Evolutionary conservation across 2,888 invertebrate species (phyloP), one percentile per base, ranked within the genome.

Genomic region (Parasteatoda lunata): DNA sequence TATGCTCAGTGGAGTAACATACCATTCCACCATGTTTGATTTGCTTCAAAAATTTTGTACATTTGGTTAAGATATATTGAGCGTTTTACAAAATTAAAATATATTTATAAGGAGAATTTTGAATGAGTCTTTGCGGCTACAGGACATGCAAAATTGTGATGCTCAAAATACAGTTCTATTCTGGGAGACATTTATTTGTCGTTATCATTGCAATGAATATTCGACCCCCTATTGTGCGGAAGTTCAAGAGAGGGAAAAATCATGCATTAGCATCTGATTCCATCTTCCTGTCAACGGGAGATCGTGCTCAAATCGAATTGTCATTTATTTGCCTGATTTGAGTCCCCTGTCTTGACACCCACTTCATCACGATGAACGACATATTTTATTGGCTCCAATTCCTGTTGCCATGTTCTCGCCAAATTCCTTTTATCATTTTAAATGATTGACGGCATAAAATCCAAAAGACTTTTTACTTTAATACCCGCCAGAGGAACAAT

Each of bases 241-340:
- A 71, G 66, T 70, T 65, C 71, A 77, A 77, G 52, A 59, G 69
- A 70, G 59, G 76, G 49, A 48, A 81, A 75, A 75, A 75, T 79
- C 49, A 47, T 11, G 51, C 77, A 84, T 84, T 84, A 77, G 83
- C 83, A 77, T 77, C 77, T 72, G 77, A 84, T 72, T 84, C 72
- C 71, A 84, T 77, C 77, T 65, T 66, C 47, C 76, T 77, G 83
- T 84, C 77, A 69, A 51, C 71, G 54, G 71, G 51, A 77, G 77
- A 84, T 84, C 66, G 72, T 52, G 59, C 52, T 48, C 48, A 84
- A 84, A 84, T 77, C 83, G 77, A 68, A 77, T 84, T 84, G 83
- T 54, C 77, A 84, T 84, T 84, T 77, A 84, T 84, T 84, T 72
- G 52, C 66, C 64, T 65, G 70, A 77, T 76, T 82, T 54, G 79